Evolutionary conservation across 1,140 invertebrate species (phyloP).

Genomic region (Hormaphis cornu): DNA sequence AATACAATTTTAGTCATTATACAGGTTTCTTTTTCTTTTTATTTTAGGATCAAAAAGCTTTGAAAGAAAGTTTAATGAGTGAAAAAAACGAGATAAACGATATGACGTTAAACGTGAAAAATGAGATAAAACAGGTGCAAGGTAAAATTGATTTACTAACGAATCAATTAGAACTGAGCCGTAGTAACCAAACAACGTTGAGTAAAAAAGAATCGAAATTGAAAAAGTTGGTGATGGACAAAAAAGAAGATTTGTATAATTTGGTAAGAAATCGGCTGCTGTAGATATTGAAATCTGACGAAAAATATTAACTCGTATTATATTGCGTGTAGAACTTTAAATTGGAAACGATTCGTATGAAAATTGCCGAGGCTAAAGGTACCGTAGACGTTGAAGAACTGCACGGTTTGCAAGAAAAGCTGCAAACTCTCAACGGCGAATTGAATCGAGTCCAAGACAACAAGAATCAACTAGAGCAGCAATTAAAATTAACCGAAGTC

Average conservation of each 20-base stretch:
- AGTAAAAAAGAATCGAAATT: not conserved
- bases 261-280: not conserved
- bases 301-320: not conserved
- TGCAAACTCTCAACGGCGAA: not conserved
- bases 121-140: constrained; percentile 1
- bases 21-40: not conserved
- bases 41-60: not conserved
- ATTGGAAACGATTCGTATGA: not conserved
- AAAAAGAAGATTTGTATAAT: constrained; percentile 2
- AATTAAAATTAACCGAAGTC: not conserved
- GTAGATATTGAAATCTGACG: too few relatives aligned
- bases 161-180: not conserved
- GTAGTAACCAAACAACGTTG: not conserved
- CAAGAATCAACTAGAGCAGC: not conserved
- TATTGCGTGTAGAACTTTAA: constrained; percentile 20
- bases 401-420: not conserved
- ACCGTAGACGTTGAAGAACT: not conserved
- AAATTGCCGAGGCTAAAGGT: not conserved
- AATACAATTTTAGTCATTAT: not conserved
- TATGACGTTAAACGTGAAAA: not conserved
- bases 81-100: not conserved
- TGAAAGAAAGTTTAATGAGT: not conserved
- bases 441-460: not conserved
- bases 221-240: not conserved
- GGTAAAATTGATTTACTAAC: not conserved